Evolutionary conservation across 2,888 invertebrate genomes (phyloP), one percentile per base, ranked within the genome.

Genomic region (Sphaerophoria rueppellii): DNA sequence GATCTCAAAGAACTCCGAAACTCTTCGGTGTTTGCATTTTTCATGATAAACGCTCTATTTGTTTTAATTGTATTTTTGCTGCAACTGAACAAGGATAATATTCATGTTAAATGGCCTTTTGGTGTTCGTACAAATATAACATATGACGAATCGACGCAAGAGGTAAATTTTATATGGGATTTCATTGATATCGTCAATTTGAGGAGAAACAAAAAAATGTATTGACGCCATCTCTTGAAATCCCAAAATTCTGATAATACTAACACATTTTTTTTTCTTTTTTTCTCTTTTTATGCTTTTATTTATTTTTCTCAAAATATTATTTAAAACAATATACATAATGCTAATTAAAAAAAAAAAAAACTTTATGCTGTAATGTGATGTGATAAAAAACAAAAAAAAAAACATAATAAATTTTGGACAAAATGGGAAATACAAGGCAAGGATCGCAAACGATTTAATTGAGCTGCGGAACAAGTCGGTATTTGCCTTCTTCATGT

Each of bases 31-130:
- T 98, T 98, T 93, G 97, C 96, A 89, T 99, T 99, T 94, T 97
- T 99, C 94, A 99, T 99, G 98, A 93, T 98, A 93, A 99, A 99
- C 94, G 98, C 99, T 89, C 95, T 99, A 90, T 99, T 99, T 95
- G 98, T 99, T 90, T 95, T 99, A 92, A 98, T 99, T 93, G 98
- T 99, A 89, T 98, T 99, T 93, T 96, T 99, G 92, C 96, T 99
- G 91, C 99, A 99, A 94, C 94, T 99, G 93, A 98, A 99, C 94
- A 98, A 98, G 95, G 98, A 98, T 93, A 95, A 96, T 91, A 94
- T 99, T 89, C 98, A 98, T 93, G 94, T 98, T 92, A 97, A 98
- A 93, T 98, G 98, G 98, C 98, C 98, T 73, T 95, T 97, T 90
- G 98, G 97, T 93, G 96, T 97, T 91, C 97, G 96, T 94, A 96